Evolutionary conservation across 92 coral and sea anemone species (phyloP).

Genomic region (Parazoanthus atlanticus): DNA sequence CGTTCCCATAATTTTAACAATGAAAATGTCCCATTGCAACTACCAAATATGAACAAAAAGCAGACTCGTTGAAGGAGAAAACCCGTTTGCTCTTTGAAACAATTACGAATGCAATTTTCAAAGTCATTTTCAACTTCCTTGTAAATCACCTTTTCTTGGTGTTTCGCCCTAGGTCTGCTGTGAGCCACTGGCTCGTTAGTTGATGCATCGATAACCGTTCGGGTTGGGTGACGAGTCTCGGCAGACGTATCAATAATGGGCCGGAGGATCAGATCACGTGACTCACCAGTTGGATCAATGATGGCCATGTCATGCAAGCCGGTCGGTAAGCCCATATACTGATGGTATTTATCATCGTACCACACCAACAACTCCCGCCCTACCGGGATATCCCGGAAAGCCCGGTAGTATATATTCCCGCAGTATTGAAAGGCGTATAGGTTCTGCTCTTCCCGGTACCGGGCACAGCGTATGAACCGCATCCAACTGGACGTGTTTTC

Average conservation of each 20-base stretch:
- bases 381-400: conserved; percentile 89
- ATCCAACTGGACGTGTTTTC: conserved; percentile 99
- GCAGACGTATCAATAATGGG: conserved; percentile 47
- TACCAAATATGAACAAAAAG: not conserved
- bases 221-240: conserved; percentile 46
- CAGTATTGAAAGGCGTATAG: conserved; percentile 95
- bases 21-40: not conserved
- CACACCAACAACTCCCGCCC: conserved; percentile 95
- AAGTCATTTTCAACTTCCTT: conserved; percentile 31
- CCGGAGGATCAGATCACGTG: conserved; percentile 52
- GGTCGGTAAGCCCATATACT: conserved; percentile 94
- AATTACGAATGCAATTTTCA: not conserved
- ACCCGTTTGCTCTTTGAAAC: not conserved
- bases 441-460: conserved; percentile 95
- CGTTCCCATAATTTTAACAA: no score
- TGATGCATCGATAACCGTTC: conserved; percentile 44
- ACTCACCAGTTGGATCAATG: conserved; percentile 90
- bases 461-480: conserved; percentile 98
- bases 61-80: not conserved
- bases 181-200: conserved; percentile 43
- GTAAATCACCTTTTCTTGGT: conserved; percentile 46
- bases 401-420: conserved; percentile 96
- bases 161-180: conserved; percentile 45
- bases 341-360: conserved; percentile 97
- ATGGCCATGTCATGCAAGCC: conserved; percentile 93